Evolutionary conservation across 2,113 vertebrate species (phyloP).

Genomic region (Dendropsophus ebraccatus): DNA sequence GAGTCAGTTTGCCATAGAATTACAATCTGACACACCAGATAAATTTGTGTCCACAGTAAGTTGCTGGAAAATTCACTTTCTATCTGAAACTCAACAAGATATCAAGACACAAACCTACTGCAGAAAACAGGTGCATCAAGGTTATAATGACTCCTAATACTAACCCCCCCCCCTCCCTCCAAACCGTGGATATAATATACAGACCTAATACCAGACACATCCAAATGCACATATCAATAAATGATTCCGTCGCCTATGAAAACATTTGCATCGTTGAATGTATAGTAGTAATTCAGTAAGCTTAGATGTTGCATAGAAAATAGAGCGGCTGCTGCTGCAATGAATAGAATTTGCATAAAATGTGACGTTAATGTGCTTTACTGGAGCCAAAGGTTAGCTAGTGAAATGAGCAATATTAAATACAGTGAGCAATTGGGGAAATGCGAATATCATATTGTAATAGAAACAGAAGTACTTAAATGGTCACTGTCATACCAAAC

Average conservation of each 20-base stretch:
- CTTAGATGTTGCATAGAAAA: neutral
- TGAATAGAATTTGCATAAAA: constrained; percentile 24
- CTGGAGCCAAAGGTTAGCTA: constrained; percentile 10
- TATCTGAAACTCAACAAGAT: constrained; percentile 23
- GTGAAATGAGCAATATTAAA: constrained; percentile 43
- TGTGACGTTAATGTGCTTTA: constrained; percentile 11
- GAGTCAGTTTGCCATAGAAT: constrained; percentile 30
- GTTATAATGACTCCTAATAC: neutral
- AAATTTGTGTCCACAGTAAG: constrained; percentile 43
- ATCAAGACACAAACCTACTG: neutral
- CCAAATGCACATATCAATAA: constrained; percentile 36
- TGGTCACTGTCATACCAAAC: no score
- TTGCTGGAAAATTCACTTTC: constrained; percentile 52
- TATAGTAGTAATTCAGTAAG: constrained; percentile 3
- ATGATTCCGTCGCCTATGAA: constrained; percentile 19
- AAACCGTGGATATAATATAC: neutral
- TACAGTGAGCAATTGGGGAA: neutral
- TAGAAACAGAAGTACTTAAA: neutral
- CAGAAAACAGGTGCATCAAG: constrained; percentile 1
- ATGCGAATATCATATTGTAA: neutral
- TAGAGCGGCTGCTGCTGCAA: neutral
- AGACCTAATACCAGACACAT: constrained; percentile 1
- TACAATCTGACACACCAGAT: constrained; percentile 45
- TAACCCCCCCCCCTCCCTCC: no score
- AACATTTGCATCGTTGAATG: constrained; percentile 48